phyloP scores from a whole-genome alignment of 2,888 invertebrate species.

The Opisthograptis luteolata region DNA sequence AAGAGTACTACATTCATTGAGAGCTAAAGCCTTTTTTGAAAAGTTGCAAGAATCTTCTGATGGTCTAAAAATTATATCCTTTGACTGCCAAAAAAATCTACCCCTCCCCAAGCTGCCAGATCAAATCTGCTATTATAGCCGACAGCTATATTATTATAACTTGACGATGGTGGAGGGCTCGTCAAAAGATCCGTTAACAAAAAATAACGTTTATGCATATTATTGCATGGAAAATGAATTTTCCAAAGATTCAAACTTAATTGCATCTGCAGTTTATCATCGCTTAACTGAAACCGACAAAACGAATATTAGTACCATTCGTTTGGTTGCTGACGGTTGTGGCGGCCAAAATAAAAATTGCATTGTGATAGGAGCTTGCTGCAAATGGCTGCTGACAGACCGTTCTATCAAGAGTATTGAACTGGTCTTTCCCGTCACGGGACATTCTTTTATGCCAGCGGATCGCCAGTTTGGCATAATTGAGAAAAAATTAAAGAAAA shows the following conservation, averaged over 20 bases:
- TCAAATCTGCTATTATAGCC: slow-evolving; percentile 21
- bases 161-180: slow-evolving; percentile 22
- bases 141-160: slow-evolving; percentile 25
- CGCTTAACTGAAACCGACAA: no score
- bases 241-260: slow-evolving; percentile 16
- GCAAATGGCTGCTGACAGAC: no score
- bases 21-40: slow-evolving; percentile 23
- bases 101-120: slow-evolving; percentile 26
- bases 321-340: slow-evolving; percentile 3
- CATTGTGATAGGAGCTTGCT: background rate
- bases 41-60: background rate
- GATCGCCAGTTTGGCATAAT: no score
- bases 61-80: background rate
- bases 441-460: no score
- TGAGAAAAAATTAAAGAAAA: no score
- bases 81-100: slow-evolving; percentile 32
- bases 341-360: slow-evolving; percentile 4
- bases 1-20: background rate
- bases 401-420: no score
- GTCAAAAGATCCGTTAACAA: slow-evolving; percentile 13
- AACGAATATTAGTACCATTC: no score
- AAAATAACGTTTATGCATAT: slow-evolving; percentile 22
- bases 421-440: no score
- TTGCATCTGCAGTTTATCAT: no score
- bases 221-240: slow-evolving; percentile 5